Percentiles rank a stretch among this genome's conserved stretches.
phyloP scores from a whole-genome alignment of 2,888 invertebrate genomes.

The Oasisia sp. region DNA sequence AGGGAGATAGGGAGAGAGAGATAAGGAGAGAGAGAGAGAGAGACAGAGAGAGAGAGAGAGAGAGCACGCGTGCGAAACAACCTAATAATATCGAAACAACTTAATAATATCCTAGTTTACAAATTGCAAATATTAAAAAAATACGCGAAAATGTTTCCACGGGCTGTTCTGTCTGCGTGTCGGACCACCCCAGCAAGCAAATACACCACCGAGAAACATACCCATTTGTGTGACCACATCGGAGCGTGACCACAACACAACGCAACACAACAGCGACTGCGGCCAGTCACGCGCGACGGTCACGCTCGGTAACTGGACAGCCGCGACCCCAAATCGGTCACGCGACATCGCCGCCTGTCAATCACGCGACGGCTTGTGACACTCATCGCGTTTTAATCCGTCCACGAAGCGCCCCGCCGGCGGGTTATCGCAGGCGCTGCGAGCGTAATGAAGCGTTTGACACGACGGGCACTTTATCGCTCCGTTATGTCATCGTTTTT shows the following conservation, averaged over 20 bases:
- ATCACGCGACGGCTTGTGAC: not conserved
- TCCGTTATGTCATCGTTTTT: conserved; percentile 11
- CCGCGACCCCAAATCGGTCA: not conserved
- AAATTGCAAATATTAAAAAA: no score
- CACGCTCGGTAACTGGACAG: not conserved
- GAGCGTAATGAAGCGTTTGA: conserved; percentile 11
- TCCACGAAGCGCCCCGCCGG: not conserved
- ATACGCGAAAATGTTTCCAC: no score
- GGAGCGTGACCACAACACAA: not conserved
- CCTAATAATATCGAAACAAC: no score
- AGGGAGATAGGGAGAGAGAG: no score
- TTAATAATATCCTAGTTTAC: no score
- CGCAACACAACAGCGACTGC: not conserved
- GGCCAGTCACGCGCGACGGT: not conserved
- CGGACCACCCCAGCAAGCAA: not conserved
- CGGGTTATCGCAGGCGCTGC: not conserved
- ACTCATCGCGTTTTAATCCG: not conserved
- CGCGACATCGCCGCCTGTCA: not conserved
- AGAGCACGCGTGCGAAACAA: no score
- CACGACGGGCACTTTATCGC: not conserved
- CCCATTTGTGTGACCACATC: not conserved
- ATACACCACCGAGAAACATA: not conserved
- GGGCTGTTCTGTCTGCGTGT: not conserved
- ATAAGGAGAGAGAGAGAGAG: not conserved
- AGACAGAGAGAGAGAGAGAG: no score